Evolutionary conservation across 2,113 vertebrate genomes (phyloP).

Genomic region (Globicephala melas): DNA sequence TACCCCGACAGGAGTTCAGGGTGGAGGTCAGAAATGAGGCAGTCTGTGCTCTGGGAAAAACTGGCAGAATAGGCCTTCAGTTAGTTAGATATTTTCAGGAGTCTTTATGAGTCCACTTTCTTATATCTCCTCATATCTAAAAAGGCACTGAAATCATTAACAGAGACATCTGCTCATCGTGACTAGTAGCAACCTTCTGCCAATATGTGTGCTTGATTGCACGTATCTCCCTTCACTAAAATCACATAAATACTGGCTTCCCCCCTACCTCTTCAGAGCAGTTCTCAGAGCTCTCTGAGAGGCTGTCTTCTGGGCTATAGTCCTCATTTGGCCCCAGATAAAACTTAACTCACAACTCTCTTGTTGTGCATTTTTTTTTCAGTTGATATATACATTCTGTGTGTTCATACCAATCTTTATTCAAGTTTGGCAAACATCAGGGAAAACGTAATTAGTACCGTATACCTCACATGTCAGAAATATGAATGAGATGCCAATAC

Average conservation of each 20-base stretch:
- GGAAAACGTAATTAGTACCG: constrained; percentile 84
- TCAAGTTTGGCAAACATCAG: constrained; percentile 82
- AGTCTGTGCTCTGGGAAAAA: background rate
- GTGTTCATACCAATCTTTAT: constrained; percentile 80
- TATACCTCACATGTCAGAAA: constrained; percentile 81
- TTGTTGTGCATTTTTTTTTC: background rate
- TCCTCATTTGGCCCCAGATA: background rate
- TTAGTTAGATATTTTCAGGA: background rate
- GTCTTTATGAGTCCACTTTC: background rate
- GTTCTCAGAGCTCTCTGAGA: background rate
- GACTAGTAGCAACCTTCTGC: background rate
- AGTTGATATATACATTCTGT: constrained; percentile 77
- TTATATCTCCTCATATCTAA: background rate
- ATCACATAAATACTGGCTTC: too few relatives aligned
- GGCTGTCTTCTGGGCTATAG: background rate
- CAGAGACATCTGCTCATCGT: background rate
- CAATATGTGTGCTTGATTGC: background rate
- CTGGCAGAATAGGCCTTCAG: background rate
- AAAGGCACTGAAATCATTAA: background rate
- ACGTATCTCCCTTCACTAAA: too few relatives aligned
- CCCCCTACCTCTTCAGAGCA: background rate
- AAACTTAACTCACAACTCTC: background rate
- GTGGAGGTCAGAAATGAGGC: background rate
- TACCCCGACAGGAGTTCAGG: background rate
- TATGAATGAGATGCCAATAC: constrained; percentile 72